These are phyloP conservation scores for Nemurella pictetii DNA, from an alignment of 2,888 invertebrate genomes.

Conservation along the genomic window DNA sequence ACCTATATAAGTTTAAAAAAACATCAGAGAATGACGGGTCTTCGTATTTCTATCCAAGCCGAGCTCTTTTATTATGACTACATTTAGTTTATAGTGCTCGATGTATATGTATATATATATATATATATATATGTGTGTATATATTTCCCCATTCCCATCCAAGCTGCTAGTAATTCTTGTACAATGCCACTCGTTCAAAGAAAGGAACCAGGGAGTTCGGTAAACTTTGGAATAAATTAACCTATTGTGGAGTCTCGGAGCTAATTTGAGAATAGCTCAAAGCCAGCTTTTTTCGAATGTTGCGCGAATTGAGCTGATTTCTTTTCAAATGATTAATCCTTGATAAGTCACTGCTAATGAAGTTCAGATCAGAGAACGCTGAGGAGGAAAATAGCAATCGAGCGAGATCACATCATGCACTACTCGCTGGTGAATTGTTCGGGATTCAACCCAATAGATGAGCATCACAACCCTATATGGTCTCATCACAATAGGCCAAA, in stretches of 20 bases:
- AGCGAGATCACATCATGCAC: too few species aligned
- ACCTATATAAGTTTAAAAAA: background rate
- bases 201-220: constrained; percentile 27
- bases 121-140: background rate
- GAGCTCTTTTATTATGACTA: constrained; percentile 25
- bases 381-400: too few species aligned
- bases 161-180: constrained; percentile 9
- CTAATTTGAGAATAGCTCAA: constrained; percentile 43
- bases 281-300: constrained; percentile 6
- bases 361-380: background rate
- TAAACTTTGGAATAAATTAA: constrained; percentile 44
- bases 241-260: constrained; percentile 42
- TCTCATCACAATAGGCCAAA: too few species aligned
- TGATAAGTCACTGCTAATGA: background rate
- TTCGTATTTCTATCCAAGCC: constrained; percentile 7
- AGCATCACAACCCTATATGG: too few species aligned
- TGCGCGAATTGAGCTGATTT: background rate
- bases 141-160: background rate
- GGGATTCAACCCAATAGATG: too few species aligned
- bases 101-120: background rate
- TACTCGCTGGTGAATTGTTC: too few species aligned
- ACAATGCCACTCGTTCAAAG: background rate
- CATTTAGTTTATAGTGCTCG: constrained; percentile 24
- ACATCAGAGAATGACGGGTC: background rate
- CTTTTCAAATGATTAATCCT: constrained; percentile 19